phyloP scores from a whole-genome alignment of 2,888 invertebrate genomes.

The Sinhomidia bicolor region DNA sequence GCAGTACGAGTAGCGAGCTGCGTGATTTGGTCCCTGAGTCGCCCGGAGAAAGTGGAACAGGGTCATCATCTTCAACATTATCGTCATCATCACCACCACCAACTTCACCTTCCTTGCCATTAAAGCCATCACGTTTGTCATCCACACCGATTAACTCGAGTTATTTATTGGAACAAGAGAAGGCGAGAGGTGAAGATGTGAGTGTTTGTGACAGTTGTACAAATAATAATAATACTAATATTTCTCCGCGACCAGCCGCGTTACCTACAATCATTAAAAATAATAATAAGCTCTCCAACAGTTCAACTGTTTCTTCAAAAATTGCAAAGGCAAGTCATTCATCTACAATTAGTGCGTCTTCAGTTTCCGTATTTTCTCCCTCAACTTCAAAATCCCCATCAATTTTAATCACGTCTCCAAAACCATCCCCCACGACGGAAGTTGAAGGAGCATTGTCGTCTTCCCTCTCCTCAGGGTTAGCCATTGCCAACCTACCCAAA shows the following conservation, averaged over 20 bases:
- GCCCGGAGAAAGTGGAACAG: conserved; percentile 73
- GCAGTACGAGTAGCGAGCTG: conserved; percentile 63
- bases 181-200: conserved; percentile 45
- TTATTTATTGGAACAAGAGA: conserved; percentile 19
- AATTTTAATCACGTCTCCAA: conserved; percentile 63
- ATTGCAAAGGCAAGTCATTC: neutral
- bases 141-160: conserved; percentile 59
- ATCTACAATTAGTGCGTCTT: neutral
- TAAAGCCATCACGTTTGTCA: conserved; percentile 66
- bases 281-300: conserved; percentile 51
- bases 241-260: conserved; percentile 36
- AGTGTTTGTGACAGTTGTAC: conserved; percentile 70
- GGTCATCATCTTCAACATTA: conserved; percentile 63
- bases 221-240: conserved; percentile 39
- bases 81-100: conserved; percentile 47
- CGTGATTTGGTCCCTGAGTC: conserved; percentile 68
- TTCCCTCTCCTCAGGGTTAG: conserved; percentile 32
- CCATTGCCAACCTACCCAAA: conserved; percentile 48
- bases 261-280: conserved; percentile 60
- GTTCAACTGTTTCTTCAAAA: neutral
- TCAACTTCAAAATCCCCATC: conserved; percentile 38
- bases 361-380: neutral
- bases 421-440: conserved; percentile 56
- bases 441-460: conserved; percentile 21
- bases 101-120: conserved; percentile 61